Base-by-base conservation (phyloP, 2,797 vertebrate genomes). In the Kryptopterus vitreolus region DNA sequence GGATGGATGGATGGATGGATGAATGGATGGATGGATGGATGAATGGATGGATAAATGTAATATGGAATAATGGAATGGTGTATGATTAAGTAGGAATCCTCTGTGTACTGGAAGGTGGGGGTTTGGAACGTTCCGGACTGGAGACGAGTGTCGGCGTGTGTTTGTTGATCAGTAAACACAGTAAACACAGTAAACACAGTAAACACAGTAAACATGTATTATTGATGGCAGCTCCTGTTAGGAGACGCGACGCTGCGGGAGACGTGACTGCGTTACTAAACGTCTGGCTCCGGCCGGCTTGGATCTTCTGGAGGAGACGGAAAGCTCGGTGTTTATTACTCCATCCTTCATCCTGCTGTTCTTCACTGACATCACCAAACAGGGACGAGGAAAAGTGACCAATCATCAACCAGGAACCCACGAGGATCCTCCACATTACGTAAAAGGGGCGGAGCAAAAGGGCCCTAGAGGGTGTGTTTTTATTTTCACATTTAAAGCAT, bases 201-300 rank as follows among this genome's bases (percentile, higher is more conserved):
- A 29, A 61, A 57, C 80, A 81, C 38, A 69, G 57, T 22, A 29
- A 61, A 57, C 80, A 81, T 77, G 72, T 57, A 78, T 82, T 77
- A 82, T 78, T 73, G 68, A 78, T 77, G 75, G 58, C 55, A 9
- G 62, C 3, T 43, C 38, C 38, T 43, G 6, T 43, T 43, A 43
- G 38, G 38, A 43, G 38, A 43, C 38, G 10, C 38, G 10, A 43
- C 6, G 6, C 38, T 7, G 38, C 38, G n/a, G n/a, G n/a, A 24
- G 65, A 63, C 61, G 33, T 77, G 59, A 77, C 58, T 26, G 55
- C 57, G 46, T 62, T 78, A 78, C 74, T 74, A 46, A 78, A n/a
- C n/a, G n/a, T n/a, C n/a, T n/a, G n/a, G n/a, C n/a, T n/a, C n/a
- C 16, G 26, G 2, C 22, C 20, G 12, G 1, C 24, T 22, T 48